Evolutionary conservation across 2,888 invertebrate genomes (phyloP).

Genomic region (Polydrusus tereticollis): DNA sequence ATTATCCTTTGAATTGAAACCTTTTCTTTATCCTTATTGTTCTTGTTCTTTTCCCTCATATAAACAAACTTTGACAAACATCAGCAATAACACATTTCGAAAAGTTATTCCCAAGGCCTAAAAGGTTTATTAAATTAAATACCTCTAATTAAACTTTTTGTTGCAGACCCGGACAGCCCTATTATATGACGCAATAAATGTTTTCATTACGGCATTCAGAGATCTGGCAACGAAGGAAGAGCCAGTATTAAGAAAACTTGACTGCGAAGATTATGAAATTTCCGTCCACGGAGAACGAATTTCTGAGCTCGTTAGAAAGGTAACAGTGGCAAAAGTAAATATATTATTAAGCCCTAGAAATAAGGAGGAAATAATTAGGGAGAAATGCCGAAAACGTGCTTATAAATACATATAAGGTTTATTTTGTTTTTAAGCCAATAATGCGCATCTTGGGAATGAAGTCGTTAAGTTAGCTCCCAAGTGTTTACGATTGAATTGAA

Average conservation of each 20-base stretch:
- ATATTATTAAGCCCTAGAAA: background rate
- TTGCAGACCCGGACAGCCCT: constrained; percentile 77
- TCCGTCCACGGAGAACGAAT: constrained; percentile 56
- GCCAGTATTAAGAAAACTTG: constrained; percentile 49
- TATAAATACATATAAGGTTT: too few relatives aligned
- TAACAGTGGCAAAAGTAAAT: constrained; percentile 31
- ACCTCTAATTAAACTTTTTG: constrained; percentile 16
- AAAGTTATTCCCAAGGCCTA: constrained; percentile 3
- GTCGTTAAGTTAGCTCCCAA: too few relatives aligned
- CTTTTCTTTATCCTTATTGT: too few relatives aligned
- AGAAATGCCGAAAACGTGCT: too few relatives aligned
- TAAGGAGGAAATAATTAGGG: background rate
- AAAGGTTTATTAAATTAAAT: background rate
- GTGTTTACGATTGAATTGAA: too few relatives aligned
- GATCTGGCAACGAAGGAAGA: constrained; percentile 57
- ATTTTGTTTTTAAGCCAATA: too few relatives aligned
- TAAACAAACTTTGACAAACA: background rate
- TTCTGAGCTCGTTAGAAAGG: constrained; percentile 64
- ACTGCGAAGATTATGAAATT: constrained; percentile 54
- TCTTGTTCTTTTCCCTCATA: background rate
- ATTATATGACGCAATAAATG: constrained; percentile 77
- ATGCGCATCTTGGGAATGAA: too few relatives aligned
- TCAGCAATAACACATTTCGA: background rate
- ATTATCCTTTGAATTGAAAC: too few relatives aligned
- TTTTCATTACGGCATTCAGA: constrained; percentile 73